Base-by-base conservation (phyloP, 2,797 vertebrate species). In the Rhynchotus rufescens region DNA sequence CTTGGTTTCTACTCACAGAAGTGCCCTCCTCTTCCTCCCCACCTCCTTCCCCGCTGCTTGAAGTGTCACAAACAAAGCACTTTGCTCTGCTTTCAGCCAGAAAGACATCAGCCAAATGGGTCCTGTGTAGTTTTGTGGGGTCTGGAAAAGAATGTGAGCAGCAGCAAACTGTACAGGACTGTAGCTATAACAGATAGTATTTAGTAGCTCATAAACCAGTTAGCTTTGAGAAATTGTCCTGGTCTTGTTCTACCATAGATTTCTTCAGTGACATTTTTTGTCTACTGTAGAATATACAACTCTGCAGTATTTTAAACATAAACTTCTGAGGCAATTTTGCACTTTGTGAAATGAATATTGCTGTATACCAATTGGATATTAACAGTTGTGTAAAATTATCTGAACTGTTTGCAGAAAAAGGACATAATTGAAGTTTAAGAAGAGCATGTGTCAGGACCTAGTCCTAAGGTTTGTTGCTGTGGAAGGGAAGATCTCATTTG, bases 361-460 rank as follows among this genome's bases (percentile, higher is more conserved):
- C 45, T 65, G 5, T 64, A 14, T 67, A 7, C 16, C 79, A 40
- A 52, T 23, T 67, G 52, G n/a, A 42, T 45, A 86, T 80, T 68
- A 88, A 90, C 94, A 91, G 88, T 92, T 82, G 57, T 82, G 38
- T 15, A 38, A 22, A 56, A 68, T 32, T 68, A 30, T 89, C 81
- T 74, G 49, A 93, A 34, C 64, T 81, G 45, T 92, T 94, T 86
- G 80, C 36, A 36, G 57, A 45, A 88, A 87, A 82, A 95, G 49
- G 61, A 38, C 12, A 0, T 75, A 81, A 92, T 90, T 78, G 92
- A 88, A 88, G 79, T 89, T 72, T 88, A 82, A 76, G 75, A 82
- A 82, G 84, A 88, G 61, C 82, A 44, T 75, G 42, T 82, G 91
- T 92, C 13, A 56, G 11, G 76, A 84, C 77, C 57, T 62, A 45